Conservation (phyloP, 2,113 vertebrate genomes). For the Spheniscus mendiculus region DNA sequence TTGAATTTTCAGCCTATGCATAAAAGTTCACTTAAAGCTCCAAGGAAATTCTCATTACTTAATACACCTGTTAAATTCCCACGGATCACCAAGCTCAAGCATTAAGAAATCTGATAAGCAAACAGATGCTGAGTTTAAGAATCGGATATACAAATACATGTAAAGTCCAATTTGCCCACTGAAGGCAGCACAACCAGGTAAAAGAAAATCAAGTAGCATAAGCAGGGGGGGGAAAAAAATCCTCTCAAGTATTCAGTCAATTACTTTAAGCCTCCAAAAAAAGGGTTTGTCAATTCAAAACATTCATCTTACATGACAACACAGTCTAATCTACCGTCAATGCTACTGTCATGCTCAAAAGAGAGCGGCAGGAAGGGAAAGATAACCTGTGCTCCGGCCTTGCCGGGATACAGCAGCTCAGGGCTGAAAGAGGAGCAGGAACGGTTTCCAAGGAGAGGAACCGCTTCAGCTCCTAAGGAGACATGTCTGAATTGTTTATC, state of each 20-base stretch:
- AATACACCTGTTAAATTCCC: constrained; percentile 15
- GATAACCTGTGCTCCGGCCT: not conserved
- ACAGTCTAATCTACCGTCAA: constrained; percentile 3
- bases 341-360: not conserved
- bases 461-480: not conserved
- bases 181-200: not conserved
- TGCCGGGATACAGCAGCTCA: not conserved
- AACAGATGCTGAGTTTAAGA: not conserved
- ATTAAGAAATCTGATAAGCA: not conserved
- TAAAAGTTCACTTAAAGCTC: not conserved
- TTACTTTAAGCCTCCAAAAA: constrained; percentile 10
- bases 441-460: constrained; percentile 9
- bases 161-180: not conserved
- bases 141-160: not conserved
- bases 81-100: not conserved
- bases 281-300: constrained; percentile 4
- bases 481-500: constrained; percentile 9
- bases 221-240: not conserved
- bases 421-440: not conserved
- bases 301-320: constrained; percentile 45
- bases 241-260: constrained; percentile 16
- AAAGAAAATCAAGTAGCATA: not conserved
- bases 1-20: not conserved
- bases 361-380: not conserved
- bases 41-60: constrained; percentile 14